Base-by-base conservation (phyloP, 2,797 vertebrate genomes). In the Cottoperca gobio region DNA sequence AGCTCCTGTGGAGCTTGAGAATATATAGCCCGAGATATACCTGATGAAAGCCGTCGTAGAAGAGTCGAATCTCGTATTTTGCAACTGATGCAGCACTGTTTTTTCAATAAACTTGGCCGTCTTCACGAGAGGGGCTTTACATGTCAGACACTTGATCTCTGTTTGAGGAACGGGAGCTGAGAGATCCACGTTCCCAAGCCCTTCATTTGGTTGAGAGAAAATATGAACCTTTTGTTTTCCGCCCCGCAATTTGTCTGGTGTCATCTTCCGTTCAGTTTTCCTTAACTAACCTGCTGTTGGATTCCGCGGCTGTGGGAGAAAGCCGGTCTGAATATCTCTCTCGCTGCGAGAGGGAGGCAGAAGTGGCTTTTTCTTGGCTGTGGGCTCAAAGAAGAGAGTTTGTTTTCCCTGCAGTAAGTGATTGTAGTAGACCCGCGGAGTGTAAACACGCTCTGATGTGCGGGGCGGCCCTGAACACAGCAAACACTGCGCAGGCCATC, bases 341-440 rank as follows among this genome's bases (percentile, higher is more conserved):
- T 84, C 21, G 62, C 86, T 86, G 82, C n/a, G 48, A 77, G 84
- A 77, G 72, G 86, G 79, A 85, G 46, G 86, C 83, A 86, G 61
- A 87, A 87, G 84, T 84, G 78, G 84, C 85, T 94, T 94, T 93
- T 93, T 87, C 85, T 95, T 95, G 93, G 93, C 92, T 4, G 28
- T 12, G 19, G 79, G 50, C 88, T 94, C 91, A 94, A 94, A 94
- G 90, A 68, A 64, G 60, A 83, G 48, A 73, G 75, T 82, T 93
- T 94, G 91, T 93, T 94, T 93, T 91, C 85, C 68, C 89, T 89
- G 72, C 89, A 92, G 90, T 92, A 92, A 92, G 93, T 89, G 92
- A 92, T 91, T 88, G 91, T 91, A 91, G 92, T 83, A 76, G 85
- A 89, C 87, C 89, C 79, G 65, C 40, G 2, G 86, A 89, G 86